phyloP scores from a whole-genome alignment of 2,797 vertebrate genomes.

The Tarsius wallacei region DNA sequence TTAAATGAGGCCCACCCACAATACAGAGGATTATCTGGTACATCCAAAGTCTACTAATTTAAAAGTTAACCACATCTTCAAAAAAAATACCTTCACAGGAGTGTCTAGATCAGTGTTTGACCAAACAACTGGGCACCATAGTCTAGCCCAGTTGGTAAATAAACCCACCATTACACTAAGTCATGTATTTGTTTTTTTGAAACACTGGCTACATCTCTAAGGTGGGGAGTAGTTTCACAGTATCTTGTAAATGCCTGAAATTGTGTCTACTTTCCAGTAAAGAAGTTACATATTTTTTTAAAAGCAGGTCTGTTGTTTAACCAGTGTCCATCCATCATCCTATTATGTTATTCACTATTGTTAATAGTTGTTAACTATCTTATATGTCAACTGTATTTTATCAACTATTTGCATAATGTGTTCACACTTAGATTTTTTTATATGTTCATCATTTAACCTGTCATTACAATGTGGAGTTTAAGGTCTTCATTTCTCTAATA shows the following conservation, averaged over 20 bases:
- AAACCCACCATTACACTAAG: not conserved
- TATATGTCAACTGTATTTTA: not conserved
- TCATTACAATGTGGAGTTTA: not conserved
- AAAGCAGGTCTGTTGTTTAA: not conserved
- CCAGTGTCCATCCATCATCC: not conserved
- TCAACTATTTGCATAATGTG: not conserved
- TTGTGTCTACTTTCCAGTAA: not conserved
- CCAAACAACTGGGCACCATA: not conserved
- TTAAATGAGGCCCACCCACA: not conserved
- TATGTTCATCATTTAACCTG: not conserved
- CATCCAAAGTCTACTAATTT: not conserved
- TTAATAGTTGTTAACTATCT: not conserved
- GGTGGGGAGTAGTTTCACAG: not conserved
- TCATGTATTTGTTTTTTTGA: not conserved
- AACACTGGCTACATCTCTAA: not conserved
- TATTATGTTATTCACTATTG: not conserved
- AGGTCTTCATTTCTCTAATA: not conserved
- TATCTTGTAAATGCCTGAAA: not conserved
- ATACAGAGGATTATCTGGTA: not conserved
- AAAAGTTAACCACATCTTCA: not conserved
- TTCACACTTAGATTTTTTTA: not conserved
- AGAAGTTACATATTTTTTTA: not conserved
- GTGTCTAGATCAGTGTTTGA: not conserved
- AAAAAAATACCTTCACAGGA: not conserved
- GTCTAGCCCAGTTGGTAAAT: not conserved